Base-by-base conservation (phyloP, 2,797 vertebrate genomes). In the Babyrousa celebensis region DNA sequence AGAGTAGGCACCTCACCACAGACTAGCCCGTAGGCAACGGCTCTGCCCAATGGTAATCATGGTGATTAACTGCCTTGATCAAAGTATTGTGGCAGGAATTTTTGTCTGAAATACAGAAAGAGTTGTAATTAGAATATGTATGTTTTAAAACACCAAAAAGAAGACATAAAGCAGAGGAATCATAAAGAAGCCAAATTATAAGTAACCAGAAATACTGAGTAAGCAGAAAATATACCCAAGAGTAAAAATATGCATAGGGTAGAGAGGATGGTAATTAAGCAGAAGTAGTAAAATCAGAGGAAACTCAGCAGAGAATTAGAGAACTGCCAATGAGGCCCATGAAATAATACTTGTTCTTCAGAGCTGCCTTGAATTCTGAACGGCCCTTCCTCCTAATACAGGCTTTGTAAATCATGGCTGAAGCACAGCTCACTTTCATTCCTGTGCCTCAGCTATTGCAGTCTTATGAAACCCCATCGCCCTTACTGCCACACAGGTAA, bases 81-180 rank as follows among this genome's bases (percentile, higher is more conserved):
- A 56, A 89, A 91, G 14, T 72, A 67, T 43, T 8, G 12, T 60
- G 52, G 43, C 2, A 52, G 68, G 23, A 92, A 78, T 68, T 86
- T 70, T 52, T 75, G 11, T 65, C 36, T 80, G 48, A 94, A 92
- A 95, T 62, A 43, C 32, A 80, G 23, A 74, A 95, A 95, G 12
- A 60, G 0, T 1, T 63, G 1, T 70, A 80, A 75, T 74, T 84
- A 63, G 32, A 52, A 77, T 40, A 2, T 8, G 68, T n/a, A 9
- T 21, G 58, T 87, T 87, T 60, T 67, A 83, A 54, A 43, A n/a
- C 63, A 95, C 54, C n/a, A 92, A 84, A 84, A 67, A 83, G 14
- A 32, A 86, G 60, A 79, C 32, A 83, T 54, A 52, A 83, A 83
- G 20, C 5, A 83, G 21, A 84, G 10, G 27, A 79, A 71, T 52